Evolutionary conservation across 2,113 vertebrate genomes (phyloP), one percentile per base, ranked within the genome.

Genomic region (Leptocoma aspasia): DNA sequence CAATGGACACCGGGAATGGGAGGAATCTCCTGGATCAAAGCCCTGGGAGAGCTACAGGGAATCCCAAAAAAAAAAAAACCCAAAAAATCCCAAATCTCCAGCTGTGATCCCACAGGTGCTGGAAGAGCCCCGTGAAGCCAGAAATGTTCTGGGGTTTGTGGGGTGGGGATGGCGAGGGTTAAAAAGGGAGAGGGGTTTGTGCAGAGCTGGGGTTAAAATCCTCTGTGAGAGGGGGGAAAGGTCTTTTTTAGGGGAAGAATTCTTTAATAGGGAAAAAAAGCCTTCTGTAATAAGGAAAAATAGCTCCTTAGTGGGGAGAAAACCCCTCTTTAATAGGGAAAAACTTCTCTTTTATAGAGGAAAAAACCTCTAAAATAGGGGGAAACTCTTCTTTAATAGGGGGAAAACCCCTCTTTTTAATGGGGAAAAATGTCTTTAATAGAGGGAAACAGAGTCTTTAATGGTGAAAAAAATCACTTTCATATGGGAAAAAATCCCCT

Each of bases 1-100:
- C 96, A 96, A 94, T 95, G 96, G 96, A 61, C 84, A 39, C 76
- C 50, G 84, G 64, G 35, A 66, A 27, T 10, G n/a, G 44, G 61
- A 78, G 49, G 71, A 27, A 54, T 3, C 33, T 33, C 37, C 50
- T 19, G 23, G 11, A 20, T 2, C 1, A 5, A n/a, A 86, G 54
- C 53, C 42, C 24, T 17, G 3, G 10, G 35, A 41, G 37, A 21
- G 6, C 6, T 26, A 8, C 28, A 1, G 47, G 47, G 66, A 44
- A 71, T 52, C 14, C 22, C 6, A 6, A 42, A 26, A 24, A 9
- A 35, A 21, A 5, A 35, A 71, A 42, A 42, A 13, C 15, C 15
- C 15, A 44, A 12, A n/a, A 37, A 37, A 5, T 12, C 8, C 63
- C 11, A 7, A 39, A 49, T 39, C 3, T 79, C 5, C 19, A 7